Conservation (phyloP, 1,140 invertebrate genomes). For the Sminthurides bifidus region DNA sequence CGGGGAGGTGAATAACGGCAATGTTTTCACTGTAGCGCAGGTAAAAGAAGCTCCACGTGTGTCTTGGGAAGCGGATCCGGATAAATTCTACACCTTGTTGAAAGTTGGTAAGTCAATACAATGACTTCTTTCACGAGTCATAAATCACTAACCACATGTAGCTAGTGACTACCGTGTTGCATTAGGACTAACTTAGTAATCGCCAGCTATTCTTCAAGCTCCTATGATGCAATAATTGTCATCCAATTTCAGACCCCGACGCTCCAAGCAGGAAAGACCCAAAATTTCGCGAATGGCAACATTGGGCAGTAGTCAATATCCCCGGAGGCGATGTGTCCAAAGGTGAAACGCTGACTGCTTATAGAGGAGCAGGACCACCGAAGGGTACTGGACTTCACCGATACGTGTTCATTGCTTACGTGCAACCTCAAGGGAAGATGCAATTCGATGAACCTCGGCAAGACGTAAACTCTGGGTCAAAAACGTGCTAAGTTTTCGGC, state of each 20-base stretch:
- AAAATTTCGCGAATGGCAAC: constrained; percentile 73
- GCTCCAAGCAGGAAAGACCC: constrained; percentile 70
- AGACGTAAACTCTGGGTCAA: constrained; percentile 42
- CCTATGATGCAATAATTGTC: too few relatives aligned
- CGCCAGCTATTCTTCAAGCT: too few relatives aligned
- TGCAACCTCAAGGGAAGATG: constrained; percentile 62
- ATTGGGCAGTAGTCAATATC: constrained; percentile 87
- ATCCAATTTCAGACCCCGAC: constrained; percentile 62
- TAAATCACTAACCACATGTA: too few relatives aligned
- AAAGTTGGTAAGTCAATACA: constrained; percentile 47
- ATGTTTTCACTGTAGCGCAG: constrained; percentile 48
- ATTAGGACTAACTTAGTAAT: constrained; percentile 7
- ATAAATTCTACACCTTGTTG: constrained; percentile 58
- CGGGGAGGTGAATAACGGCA: constrained; percentile 49
- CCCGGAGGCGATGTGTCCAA: constrained; percentile 49
- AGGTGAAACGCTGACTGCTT: constrained; percentile 62
- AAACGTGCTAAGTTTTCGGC: constrained; percentile 41
- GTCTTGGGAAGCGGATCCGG: constrained; percentile 47
- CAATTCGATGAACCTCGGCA: constrained; percentile 54
- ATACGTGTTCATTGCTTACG: constrained; percentile 77
- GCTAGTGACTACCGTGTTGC: constrained; percentile 35
- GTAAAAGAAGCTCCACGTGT: constrained; percentile 45
- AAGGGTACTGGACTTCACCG: constrained; percentile 66
- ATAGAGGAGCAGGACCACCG: constrained; percentile 75
- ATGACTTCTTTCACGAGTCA: not conserved